A percentile compares a stretch with the other conserved stretches of the same genome.
phyloP scores from a whole-genome alignment of 2,888 invertebrate genomes.

The Carabus problematicus region DNA sequence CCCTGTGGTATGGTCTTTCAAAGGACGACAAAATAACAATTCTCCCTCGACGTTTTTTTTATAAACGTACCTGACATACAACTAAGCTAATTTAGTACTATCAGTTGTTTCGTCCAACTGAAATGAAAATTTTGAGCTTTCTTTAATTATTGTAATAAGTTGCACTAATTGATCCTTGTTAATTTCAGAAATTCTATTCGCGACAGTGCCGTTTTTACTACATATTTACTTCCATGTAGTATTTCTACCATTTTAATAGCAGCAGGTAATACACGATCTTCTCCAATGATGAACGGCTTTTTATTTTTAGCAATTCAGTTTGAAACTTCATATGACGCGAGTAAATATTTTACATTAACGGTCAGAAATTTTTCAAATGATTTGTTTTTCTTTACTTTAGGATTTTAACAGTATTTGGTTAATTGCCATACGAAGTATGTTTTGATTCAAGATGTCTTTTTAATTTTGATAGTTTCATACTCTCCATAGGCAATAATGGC shows the following conservation, averaged over 20 bases:
- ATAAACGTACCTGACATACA: slow-evolving; percentile 9
- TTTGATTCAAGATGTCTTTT: slow-evolving; percentile 45
- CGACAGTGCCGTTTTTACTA: slow-evolving; percentile 45
- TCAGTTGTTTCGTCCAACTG: slow-evolving; percentile 40
- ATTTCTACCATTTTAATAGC: slow-evolving; percentile 46
- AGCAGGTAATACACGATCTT: slow-evolving; percentile 44
- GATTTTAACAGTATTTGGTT: slow-evolving; percentile 42
- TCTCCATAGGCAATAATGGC: slow-evolving; percentile 46
- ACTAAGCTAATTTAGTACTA: slow-evolving; percentile 29
- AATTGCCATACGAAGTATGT: slow-evolving; percentile 44
- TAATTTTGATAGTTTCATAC: slow-evolving; percentile 49
- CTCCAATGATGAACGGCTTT: slow-evolving; percentile 44
- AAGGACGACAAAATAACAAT: too few relatives aligned
- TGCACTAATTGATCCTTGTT: slow-evolving; percentile 40
- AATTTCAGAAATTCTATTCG: slow-evolving; percentile 44
- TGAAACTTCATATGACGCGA: slow-evolving; percentile 46
- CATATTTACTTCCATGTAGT: slow-evolving; percentile 44
- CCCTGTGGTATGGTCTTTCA: too few relatives aligned
- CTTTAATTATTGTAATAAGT: slow-evolving; percentile 44
- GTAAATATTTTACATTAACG: slow-evolving; percentile 46
- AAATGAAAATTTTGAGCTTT: slow-evolving; percentile 42
- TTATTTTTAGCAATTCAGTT: slow-evolving; percentile 44
- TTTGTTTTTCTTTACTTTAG: slow-evolving; percentile 43
- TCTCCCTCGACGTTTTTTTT: too few relatives aligned
- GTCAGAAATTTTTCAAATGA: slow-evolving; percentile 42